A percentile compares a stretch with the other conserved stretches of the same genome.
phyloP scores from a whole-genome alignment of 2,113 vertebrate genomes.

The Prionailurus bengalensis region DNA sequence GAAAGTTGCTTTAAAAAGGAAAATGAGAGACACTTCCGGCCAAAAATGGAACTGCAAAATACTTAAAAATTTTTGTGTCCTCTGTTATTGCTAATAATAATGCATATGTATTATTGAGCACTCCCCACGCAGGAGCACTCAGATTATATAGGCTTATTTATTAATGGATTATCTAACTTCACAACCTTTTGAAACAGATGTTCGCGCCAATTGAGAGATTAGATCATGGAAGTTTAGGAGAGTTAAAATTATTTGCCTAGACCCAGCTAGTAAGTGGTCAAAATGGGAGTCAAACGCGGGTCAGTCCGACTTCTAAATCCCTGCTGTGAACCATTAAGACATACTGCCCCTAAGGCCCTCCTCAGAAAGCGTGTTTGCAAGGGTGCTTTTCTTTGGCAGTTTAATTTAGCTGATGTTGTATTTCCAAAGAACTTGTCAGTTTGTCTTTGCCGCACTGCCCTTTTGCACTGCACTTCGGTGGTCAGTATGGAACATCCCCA shows the following conservation, averaged over 20 bases:
- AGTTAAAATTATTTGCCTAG: neutral
- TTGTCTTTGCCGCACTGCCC: neutral
- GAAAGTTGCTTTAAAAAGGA: neutral
- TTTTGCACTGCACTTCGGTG: neutral
- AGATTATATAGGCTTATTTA: neutral
- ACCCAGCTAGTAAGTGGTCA: neutral
- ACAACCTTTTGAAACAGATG: neutral
- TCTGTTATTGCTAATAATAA: neutral
- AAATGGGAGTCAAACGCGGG: neutral
- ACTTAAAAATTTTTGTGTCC: neutral
- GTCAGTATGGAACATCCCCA: neutral
- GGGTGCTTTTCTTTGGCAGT: neutral
- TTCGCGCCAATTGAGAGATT: neutral
- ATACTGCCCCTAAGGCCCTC: neutral
- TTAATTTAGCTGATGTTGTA: neutral
- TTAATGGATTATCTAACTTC: slow-evolving; percentile 25
- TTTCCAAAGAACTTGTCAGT: neutral
- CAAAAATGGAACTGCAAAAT: slow-evolving; percentile 13
- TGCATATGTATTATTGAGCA: neutral
- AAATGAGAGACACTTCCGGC: neutral
- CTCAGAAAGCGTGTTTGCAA: neutral
- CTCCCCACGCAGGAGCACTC: neutral
- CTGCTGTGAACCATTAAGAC: neutral
- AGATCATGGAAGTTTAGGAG: slow-evolving; percentile 1
- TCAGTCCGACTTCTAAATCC: neutral